Evolutionary conservation across 2,888 invertebrate genomes (phyloP).

Genomic region (Stenotaenia linearis): DNA sequence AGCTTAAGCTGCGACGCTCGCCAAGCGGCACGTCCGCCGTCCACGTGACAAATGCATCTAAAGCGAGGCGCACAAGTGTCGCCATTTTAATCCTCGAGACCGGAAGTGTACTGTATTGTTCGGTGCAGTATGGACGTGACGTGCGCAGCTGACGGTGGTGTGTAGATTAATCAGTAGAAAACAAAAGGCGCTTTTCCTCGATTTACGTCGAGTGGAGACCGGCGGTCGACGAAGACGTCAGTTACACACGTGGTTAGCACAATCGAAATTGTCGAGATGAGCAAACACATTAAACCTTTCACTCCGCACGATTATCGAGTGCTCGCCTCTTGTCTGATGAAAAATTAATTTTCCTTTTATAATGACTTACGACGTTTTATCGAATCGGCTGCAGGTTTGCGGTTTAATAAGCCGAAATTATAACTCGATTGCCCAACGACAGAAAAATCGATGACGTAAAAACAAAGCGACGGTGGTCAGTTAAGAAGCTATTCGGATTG

Average conservation of each 20-base stretch:
- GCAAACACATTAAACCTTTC: constrained; percentile 32
- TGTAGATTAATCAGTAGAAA: not conserved
- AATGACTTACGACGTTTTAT: not conserved
- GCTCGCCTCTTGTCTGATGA: not conserved
- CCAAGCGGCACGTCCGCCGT: constrained; percentile 13
- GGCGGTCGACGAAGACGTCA: not conserved
- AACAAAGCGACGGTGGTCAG: not conserved
- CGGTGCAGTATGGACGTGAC: not conserved
- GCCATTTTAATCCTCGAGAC: constrained; percentile 8
- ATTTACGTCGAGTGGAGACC: constrained; percentile 11
- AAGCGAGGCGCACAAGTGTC: not conserved
- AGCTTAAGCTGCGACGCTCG: constrained; percentile 11
- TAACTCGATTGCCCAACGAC: too few relatives aligned
- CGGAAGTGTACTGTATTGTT: not conserved
- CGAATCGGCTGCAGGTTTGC: not conserved
- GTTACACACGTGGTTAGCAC: constrained; percentile 31
- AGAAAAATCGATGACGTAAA: not conserved
- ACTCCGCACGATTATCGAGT: not conserved
- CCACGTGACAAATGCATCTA: constrained; percentile 15
- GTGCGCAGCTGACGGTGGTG: not conserved
- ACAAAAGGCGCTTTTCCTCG: not conserved
- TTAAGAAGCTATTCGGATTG: not conserved
- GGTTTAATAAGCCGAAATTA: not conserved
- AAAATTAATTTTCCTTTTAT: constrained; percentile 3
- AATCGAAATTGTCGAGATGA: constrained; percentile 29